A percentile compares a stretch with the other conserved stretches of the same genome.
Evolutionary conservation across 2,888 invertebrate genomes (phyloP).

Genomic region (Trachelus troglodyta): DNA sequence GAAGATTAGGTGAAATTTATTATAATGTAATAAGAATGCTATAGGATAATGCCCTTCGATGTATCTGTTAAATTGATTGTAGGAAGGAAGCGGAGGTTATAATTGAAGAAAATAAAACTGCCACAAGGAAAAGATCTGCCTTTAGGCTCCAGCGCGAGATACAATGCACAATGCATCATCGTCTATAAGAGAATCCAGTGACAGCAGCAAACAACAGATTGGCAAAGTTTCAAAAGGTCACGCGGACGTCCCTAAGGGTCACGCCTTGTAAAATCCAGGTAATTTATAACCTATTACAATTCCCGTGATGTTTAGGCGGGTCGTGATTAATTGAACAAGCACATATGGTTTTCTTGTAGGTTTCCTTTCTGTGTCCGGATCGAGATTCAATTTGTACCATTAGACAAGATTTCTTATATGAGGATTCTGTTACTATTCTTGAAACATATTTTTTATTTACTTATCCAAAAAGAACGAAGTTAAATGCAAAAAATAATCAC

Average conservation of each 20-base stretch:
- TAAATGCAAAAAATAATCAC: conserved; percentile 6
- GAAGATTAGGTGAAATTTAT: too few relatives aligned
- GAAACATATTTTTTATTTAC: not conserved
- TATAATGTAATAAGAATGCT: too few relatives aligned
- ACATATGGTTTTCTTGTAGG: not conserved
- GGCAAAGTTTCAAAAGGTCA: conserved; percentile 36
- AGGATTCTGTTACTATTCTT: not conserved
- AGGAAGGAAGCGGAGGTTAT: not conserved
- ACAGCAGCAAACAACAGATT: conserved; percentile 46
- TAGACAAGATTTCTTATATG: not conserved
- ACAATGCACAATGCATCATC: conserved; percentile 43
- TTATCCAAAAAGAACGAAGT: not conserved
- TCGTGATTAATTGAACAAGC: conserved; percentile 46
- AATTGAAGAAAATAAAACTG: not conserved
- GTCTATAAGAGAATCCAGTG: conserved; percentile 35
- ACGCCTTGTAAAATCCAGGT: conserved; percentile 44
- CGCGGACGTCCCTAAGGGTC: conserved; percentile 16
- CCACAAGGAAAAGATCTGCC: not conserved
- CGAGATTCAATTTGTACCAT: not conserved
- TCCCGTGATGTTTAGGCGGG: conserved; percentile 39
- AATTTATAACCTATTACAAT: conserved; percentile 51
- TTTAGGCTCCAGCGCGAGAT: conserved; percentile 9
- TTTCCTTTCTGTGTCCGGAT: not conserved
- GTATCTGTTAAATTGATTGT: not conserved
- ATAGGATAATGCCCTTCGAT: not conserved